Base-by-base conservation (phyloP, 2,113 vertebrate genomes). In the Erpornis zantholeuca region DNA sequence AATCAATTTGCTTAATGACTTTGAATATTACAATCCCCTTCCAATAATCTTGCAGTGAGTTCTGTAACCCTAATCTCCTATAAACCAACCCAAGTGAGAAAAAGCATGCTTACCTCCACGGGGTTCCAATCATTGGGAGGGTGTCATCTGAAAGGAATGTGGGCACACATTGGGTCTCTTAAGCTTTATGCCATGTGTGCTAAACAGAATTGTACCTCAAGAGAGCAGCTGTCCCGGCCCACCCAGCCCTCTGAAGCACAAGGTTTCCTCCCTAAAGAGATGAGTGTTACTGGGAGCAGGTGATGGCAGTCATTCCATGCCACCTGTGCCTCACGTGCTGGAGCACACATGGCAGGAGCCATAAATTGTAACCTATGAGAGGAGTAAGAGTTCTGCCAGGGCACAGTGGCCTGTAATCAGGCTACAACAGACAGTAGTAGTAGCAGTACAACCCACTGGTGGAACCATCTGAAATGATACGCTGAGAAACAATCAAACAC, bases 381-480 rank as follows among this genome's bases (percentile, higher is more conserved):
- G 54, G 12, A 23, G 4, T 24, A 72, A 15, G 53, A 69, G 77
- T 19, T 47, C 23, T 60, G 36, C 36, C 56, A 49, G 75, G 31
- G 56, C 45, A 44, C 29, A 54, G 69, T 7, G 7, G 38, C 18
- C 36, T 69, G 25, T 21, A 4, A 24, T 17, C 5, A 5, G 38
- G 19, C 59, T 20, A 3, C 50, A 19, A 68, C 8, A 23, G 19
- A 28, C 0, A 20, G 49, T 3, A 42, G 15, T 45, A 40, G 38
- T 38, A 38, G 38, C 38, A 38, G 38, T 42, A 69, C 28, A 21
- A 5, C 0, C 4, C 7, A 6, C 28, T 9, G 15, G 52, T 53
- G 47, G 68, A 63, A 33, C 35, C 2, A 15, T 15, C 36, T 20
- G 47, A 47, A 36, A 28, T 0, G 1, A 38, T 1, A 15, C 0